A percentile compares a stretch with the other conserved stretches of the same genome.
These are phyloP conservation scores for Cebidichthys violaceus DNA, from an alignment of 2,113 vertebrate genomes.

Conservation along the genomic window DNA sequence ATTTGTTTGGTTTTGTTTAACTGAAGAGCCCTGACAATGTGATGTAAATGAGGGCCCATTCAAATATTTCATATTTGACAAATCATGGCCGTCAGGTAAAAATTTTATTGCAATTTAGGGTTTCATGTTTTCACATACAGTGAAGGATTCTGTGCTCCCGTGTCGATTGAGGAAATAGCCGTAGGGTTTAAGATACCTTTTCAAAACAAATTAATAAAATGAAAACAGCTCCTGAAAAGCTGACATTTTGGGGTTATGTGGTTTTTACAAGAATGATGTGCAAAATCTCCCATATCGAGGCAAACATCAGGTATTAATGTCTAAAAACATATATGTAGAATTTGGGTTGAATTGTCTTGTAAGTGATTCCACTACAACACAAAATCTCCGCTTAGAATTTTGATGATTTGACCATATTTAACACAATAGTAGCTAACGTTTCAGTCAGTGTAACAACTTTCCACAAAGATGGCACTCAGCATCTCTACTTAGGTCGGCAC, in stretches of 20 bases:
- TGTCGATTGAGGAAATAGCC: conserved; percentile 32
- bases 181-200: conserved; percentile 45
- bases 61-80: conserved; percentile 23
- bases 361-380: neutral
- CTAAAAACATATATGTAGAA: neutral
- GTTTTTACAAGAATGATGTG: conserved; percentile 9
- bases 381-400: neutral
- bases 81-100: conserved; percentile 26
- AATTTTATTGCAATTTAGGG: conserved; percentile 37
- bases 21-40: conserved; percentile 11
- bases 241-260: conserved; percentile 31
- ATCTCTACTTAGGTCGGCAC: conserved; percentile 8
- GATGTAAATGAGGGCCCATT: conserved; percentile 29
- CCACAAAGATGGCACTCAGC: neutral
- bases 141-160: neutral
- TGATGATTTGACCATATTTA: neutral
- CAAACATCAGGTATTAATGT: neutral
- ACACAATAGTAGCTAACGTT: neutral
- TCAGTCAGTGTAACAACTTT: neutral
- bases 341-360: neutral
- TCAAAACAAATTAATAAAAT: conserved; percentile 51
- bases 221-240: conserved; percentile 21
- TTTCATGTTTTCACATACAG: conserved; percentile 40
- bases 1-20: neutral
- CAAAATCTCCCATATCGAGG: conserved; percentile 7